These are phyloP conservation scores for Spodoptera littoralis DNA, from an alignment of 2,888 invertebrate species.

Conservation along the genomic window DNA sequence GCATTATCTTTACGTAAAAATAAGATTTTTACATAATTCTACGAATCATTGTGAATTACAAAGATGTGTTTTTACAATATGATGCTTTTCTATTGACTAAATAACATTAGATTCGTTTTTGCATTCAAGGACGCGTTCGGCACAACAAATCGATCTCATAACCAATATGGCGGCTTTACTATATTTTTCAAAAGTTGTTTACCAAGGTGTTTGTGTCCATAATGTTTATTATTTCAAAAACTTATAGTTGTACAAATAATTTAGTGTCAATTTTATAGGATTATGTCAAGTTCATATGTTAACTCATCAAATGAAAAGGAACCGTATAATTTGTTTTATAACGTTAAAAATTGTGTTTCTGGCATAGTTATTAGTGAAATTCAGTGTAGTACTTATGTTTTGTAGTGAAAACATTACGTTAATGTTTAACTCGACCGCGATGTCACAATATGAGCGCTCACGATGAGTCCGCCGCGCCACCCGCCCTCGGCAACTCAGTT, in stretches of 20 bases:
- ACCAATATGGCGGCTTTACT: constrained; percentile 76
- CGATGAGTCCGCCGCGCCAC: constrained; percentile 77
- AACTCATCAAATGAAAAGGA: constrained; percentile 36
- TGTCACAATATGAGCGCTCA: constrained; percentile 83
- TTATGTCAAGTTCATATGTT: constrained; percentile 52
- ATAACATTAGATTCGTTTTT: constrained; percentile 46
- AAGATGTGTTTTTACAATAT: constrained; percentile 23
- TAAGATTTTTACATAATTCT: constrained; percentile 25
- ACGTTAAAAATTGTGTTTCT: constrained; percentile 43
- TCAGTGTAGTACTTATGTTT: constrained; percentile 55
- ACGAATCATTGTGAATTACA: constrained; percentile 27
- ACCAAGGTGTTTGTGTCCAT: constrained; percentile 55
- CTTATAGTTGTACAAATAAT: constrained; percentile 14
- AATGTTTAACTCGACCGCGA: constrained; percentile 67
- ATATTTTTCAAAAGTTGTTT: constrained; percentile 68
- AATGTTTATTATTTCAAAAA: constrained; percentile 16
- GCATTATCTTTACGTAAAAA: constrained; percentile 30
- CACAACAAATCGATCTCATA: constrained; percentile 51
- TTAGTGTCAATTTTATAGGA: constrained; percentile 16
- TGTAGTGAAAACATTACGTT: constrained; percentile 53
- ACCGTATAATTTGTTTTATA: constrained; percentile 40
- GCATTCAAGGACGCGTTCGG: constrained; percentile 49
- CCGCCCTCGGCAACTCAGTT: constrained; percentile 73
- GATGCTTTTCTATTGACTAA: constrained; percentile 32
- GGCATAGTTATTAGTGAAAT: constrained; percentile 46